A percentile compares a stretch with the other conserved stretches of the same genome.
Conservation (phyloP, 2,113 vertebrate species). For the Spheniscus mendiculus region DNA sequence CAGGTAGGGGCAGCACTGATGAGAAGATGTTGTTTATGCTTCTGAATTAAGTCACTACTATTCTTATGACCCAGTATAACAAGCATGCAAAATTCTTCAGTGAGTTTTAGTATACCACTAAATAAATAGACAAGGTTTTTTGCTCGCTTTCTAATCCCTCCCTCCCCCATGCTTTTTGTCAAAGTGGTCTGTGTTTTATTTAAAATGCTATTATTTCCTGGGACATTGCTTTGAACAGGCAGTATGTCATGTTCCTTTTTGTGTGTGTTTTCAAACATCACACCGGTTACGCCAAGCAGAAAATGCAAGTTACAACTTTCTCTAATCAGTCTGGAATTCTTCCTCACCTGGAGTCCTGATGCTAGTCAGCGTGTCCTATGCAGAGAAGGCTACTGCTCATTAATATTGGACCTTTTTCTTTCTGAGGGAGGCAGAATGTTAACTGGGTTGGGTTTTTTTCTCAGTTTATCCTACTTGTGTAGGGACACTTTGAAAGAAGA, state of each 20-base stretch:
- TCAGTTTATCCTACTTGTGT: not conserved
- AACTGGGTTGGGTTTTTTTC: not conserved
- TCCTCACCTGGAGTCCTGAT: not conserved
- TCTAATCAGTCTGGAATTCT: not conserved
- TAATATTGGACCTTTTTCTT: not conserved
- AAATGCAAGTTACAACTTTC: not conserved
- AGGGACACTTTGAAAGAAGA: not conserved
- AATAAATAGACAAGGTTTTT: not conserved
- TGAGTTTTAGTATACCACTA: not conserved
- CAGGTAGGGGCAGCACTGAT: constrained; percentile 73
- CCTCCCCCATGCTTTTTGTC: not conserved
- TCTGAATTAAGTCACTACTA: not conserved
- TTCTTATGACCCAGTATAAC: not conserved
- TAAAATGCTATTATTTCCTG: not conserved
- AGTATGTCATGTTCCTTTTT: not conserved
- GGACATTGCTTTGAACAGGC: not conserved
- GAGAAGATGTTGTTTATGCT: not conserved
- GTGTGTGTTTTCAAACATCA: rapidly evolving
- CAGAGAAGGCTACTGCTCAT: not conserved
- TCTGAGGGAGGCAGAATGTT: not conserved
- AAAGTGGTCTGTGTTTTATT: not conserved
- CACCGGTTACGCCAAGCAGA: not conserved
- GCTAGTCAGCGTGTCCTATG: not conserved
- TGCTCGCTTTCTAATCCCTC: not conserved
- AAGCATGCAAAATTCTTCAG: not conserved